Evolutionary conservation across 2,797 vertebrate species (phyloP).

Genomic region (Anguilla anguilla): DNA sequence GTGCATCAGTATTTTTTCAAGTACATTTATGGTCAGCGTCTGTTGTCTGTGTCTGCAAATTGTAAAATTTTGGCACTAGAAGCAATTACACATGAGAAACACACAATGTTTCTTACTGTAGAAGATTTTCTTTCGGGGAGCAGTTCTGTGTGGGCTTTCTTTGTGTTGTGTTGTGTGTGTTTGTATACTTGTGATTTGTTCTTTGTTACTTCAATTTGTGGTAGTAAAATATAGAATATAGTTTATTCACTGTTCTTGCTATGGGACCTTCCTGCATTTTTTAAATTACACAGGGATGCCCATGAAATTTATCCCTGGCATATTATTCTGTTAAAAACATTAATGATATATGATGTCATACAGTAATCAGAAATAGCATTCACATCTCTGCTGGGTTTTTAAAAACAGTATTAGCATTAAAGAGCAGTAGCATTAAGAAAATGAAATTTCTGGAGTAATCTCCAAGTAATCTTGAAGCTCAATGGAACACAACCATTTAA

Average conservation of each 20-base stretch:
- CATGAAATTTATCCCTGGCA: neutral
- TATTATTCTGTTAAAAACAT: neutral
- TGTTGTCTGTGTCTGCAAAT: slow-evolving; percentile 51
- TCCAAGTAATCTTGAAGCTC: neutral
- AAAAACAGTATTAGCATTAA: neutral
- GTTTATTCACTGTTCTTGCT: neutral
- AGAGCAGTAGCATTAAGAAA: neutral
- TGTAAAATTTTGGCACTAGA: slow-evolving; percentile 34
- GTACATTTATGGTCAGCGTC: slow-evolving; percentile 33
- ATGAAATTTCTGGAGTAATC: neutral
- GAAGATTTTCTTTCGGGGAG: slow-evolving; percentile 23
- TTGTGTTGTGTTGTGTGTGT: slow-evolving; percentile 31
- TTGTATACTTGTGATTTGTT: slow-evolving; percentile 32
- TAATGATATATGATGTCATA: neutral
- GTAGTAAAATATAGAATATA: neutral
- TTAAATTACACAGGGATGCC: neutral
- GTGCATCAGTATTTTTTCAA: neutral
- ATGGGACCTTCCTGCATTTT: neutral
- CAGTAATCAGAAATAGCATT: neutral
- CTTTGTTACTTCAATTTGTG: slow-evolving; percentile 18
- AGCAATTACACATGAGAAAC: slow-evolving; percentile 30
- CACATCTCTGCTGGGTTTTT: too few species aligned
- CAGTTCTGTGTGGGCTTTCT: slow-evolving; percentile 39
- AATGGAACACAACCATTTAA: neutral
- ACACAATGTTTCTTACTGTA: slow-evolving; percentile 21